Evolutionary conservation across 1,140 invertebrate species (phyloP).

Genomic region (Lamellibrachia luymesi): DNA sequence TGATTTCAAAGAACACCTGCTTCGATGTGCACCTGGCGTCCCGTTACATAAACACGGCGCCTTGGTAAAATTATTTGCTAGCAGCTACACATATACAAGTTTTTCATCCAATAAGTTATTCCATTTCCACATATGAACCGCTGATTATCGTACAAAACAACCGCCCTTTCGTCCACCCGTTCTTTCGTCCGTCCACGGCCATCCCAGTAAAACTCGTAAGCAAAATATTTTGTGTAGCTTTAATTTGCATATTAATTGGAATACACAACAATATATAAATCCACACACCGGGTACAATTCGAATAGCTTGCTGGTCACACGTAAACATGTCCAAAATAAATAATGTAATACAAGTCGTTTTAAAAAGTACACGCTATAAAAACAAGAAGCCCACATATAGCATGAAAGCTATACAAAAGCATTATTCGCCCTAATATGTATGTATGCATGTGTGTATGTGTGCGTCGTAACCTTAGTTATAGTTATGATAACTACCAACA

Average conservation of each 20-base stretch:
- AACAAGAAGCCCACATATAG: background rate
- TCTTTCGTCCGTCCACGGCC: background rate
- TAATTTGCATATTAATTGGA: background rate
- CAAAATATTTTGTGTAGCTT: background rate
- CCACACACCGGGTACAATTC: background rate
- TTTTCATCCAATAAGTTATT: no score
- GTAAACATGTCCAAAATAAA: background rate
- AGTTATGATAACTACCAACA: background rate
- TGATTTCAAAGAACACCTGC: no score
- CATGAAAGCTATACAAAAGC: background rate
- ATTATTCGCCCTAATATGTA: background rate
- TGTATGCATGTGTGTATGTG: background rate
- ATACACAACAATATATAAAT: background rate
- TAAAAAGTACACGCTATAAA: background rate
- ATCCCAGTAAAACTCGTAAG: background rate
- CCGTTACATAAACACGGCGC: no score
- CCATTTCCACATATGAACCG: no score
- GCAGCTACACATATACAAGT: no score
- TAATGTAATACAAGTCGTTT: background rate
- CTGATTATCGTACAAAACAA: no score
- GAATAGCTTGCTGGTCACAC: background rate
- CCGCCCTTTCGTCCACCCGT: background rate
- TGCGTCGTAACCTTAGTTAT: background rate
- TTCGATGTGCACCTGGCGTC: no score
- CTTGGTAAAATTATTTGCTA: no score